Conservation (phyloP, 64 coral and sea anemone genomes). For the Montipora cactus region DNA sequence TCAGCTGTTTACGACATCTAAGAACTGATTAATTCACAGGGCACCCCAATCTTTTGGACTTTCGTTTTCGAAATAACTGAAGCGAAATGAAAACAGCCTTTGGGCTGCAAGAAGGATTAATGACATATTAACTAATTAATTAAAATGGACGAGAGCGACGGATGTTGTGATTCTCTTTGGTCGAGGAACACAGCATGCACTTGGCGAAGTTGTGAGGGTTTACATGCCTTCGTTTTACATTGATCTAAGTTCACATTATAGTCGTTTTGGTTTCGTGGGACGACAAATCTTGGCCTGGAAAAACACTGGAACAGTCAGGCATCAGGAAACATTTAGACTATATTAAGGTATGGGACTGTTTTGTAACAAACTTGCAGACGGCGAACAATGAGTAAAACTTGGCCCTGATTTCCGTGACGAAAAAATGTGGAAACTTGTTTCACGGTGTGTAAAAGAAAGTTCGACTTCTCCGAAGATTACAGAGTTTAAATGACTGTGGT, state of each 20-base stretch:
- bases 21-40: background rate
- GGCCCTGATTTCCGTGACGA: background rate
- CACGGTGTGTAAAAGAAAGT: background rate
- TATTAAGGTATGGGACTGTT: background rate
- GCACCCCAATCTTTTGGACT: background rate
- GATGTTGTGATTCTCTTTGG: background rate
- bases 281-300: background rate
- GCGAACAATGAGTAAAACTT: background rate
- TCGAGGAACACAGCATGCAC: background rate
- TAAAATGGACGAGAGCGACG: background rate
- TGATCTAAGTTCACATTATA: background rate
- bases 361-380: background rate
- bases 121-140: background rate
- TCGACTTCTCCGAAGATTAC: background rate
- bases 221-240: background rate
- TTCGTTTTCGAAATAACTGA: background rate
- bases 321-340: background rate
- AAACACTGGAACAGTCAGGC: background rate
- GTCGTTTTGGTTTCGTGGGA: too few relatives aligned
- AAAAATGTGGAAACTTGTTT: background rate
- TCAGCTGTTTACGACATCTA: background rate
- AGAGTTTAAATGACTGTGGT: background rate
- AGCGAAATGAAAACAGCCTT: background rate
- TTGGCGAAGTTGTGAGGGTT: background rate
- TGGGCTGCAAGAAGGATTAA: background rate